Conservation (phyloP, 2,113 vertebrate genomes). For the Hemibagrus wyckioides region DNA sequence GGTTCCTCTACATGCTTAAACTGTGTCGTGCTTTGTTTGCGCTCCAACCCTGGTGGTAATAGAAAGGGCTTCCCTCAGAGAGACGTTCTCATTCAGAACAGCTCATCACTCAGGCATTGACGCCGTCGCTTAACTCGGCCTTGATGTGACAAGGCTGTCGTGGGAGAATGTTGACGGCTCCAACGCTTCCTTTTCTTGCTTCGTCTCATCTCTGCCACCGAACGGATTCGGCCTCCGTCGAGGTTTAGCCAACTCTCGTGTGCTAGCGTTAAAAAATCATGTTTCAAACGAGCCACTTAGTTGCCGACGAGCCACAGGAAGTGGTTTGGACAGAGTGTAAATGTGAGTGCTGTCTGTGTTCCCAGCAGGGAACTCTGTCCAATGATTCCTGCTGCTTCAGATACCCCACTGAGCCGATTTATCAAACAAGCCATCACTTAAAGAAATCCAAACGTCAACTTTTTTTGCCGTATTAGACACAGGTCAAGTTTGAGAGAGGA, state of each 20-base stretch:
- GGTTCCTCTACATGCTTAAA: conserved; percentile 5
- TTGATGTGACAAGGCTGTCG: conserved; percentile 55
- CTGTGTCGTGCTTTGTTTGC: conserved; percentile 35
- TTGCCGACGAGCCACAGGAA: conserved; percentile 15
- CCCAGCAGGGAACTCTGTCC: conserved; percentile 21
- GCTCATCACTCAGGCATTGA: conserved; percentile 42
- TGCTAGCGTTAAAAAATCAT: conserved; percentile 13
- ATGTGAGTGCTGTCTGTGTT: conserved; percentile 33
- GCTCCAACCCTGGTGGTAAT: conserved; percentile 41
- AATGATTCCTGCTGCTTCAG: conserved; percentile 16
- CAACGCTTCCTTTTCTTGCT: conserved; percentile 34
- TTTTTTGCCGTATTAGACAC: background rate
- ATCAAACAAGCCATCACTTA: conserved; percentile 30
- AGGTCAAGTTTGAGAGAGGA: background rate
- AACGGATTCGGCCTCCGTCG: conserved; percentile 33
- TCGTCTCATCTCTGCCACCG: conserved; percentile 10
- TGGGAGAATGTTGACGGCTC: conserved; percentile 41
- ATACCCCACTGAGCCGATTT: background rate
- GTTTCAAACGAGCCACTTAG: conserved; percentile 23
- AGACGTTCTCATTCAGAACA: conserved; percentile 41
- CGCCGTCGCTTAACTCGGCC: conserved; percentile 48
- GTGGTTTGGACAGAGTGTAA: conserved; percentile 5
- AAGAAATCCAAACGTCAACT: background rate
- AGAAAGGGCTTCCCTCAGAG: conserved; percentile 52
- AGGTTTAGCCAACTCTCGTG: background rate